Percentiles rank a stretch among this genome's conserved stretches.
Conservation (phyloP, 1,140 invertebrate species). For the Helicoverpa armigera region DNA sequence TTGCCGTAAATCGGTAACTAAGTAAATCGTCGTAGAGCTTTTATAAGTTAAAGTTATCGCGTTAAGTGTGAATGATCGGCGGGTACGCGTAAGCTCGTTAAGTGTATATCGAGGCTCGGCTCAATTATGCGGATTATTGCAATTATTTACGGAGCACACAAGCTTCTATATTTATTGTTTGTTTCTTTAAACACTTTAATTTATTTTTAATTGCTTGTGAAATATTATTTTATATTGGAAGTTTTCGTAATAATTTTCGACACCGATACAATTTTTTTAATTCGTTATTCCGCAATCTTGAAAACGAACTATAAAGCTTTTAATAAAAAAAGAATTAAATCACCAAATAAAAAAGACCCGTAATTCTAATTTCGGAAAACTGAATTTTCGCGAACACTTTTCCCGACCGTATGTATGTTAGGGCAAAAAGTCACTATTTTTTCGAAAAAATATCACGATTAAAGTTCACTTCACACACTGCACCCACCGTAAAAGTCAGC, state of each 20-base stretch:
- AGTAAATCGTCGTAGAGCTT: slow-evolving; percentile 31
- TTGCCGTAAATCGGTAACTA: not conserved
- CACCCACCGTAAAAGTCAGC: slow-evolving; percentile 53
- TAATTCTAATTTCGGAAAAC: not conserved
- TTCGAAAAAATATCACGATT: slow-evolving; percentile 17
- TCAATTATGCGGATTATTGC: slow-evolving; percentile 21
- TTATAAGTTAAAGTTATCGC: slow-evolving; percentile 6
- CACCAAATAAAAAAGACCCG: not conserved
- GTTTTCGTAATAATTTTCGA: not conserved
- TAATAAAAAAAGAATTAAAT: not conserved
- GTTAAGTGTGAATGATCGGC: slow-evolving; percentile 37
- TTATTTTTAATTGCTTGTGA: not conserved
- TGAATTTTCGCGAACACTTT: slow-evolving; percentile 9
- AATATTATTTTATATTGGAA: not conserved
- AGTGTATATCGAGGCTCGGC: not conserved
- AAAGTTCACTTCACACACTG: slow-evolving; percentile 27
- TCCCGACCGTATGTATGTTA: too few relatives aligned
- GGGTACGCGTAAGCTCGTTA: slow-evolving; percentile 1
- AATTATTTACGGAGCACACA: slow-evolving; percentile 21
- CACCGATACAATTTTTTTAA: not conserved
- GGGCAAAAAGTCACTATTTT: slow-evolving; percentile 5
- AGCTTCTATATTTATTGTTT: too few relatives aligned
- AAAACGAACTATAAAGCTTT: not conserved
- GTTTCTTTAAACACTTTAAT: not conserved
- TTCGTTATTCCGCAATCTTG: not conserved